These are phyloP conservation scores for Rhinolophus ferrumequinum DNA, from an alignment of 2,113 vertebrate species.

Conservation along the genomic window DNA sequence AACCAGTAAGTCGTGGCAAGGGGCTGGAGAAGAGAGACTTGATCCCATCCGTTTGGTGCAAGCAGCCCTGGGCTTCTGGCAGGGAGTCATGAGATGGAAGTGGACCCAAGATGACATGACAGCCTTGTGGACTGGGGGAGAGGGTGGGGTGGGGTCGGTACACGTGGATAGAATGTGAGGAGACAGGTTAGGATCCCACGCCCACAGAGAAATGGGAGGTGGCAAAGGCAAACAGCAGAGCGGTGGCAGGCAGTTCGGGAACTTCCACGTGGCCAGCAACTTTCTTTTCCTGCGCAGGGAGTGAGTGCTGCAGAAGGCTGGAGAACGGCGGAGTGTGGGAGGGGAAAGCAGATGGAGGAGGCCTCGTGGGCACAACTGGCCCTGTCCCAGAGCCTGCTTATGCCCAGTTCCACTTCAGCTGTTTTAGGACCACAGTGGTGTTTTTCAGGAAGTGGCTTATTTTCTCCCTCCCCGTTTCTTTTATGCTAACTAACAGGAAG, in stretches of 20 bases:
- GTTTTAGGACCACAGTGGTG: neutral
- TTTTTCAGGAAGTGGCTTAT: neutral
- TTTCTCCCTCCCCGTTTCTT: neutral
- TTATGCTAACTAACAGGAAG: neutral
- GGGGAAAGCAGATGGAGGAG: neutral
- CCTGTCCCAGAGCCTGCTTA: neutral
- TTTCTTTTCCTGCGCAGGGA: neutral
- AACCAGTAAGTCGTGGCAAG: neutral
- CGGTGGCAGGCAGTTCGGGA: neutral
- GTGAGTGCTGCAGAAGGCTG: neutral
- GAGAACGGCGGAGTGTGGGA: neutral
- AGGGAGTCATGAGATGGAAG: neutral
- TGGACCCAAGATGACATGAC: neutral
- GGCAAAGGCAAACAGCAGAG: neutral
- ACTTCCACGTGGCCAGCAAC: neutral
- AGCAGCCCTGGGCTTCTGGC: neutral
- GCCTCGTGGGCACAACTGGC: neutral
- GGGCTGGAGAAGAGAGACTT: neutral
- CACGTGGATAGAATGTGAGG: neutral
- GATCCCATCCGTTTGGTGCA: neutral
- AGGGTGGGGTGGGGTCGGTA: neutral
- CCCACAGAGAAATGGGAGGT: neutral
- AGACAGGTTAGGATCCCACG: neutral
- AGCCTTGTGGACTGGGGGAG: neutral
- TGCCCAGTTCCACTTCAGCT: neutral